These are phyloP conservation scores for Tokudaia muenninki DNA, from an alignment of 2,797 vertebrate genomes.

Conservation along the genomic window DNA sequence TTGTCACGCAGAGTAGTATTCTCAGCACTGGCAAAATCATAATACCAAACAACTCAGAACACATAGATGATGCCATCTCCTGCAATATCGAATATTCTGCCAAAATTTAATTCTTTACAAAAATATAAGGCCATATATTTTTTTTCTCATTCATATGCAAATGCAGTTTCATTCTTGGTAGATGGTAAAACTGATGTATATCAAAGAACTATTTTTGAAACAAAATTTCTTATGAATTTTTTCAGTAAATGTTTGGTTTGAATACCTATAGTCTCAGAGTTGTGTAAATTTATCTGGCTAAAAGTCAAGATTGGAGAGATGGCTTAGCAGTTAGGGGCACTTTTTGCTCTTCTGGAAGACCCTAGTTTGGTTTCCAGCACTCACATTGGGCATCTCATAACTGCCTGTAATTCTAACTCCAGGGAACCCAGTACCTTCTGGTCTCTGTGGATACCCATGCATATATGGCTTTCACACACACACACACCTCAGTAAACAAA, in stretches of 20 bases:
- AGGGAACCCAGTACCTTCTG: neutral
- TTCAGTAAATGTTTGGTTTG: neutral
- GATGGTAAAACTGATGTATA: neutral
- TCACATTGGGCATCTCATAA: neutral
- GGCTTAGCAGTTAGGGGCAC: neutral
- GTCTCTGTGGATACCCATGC: neutral
- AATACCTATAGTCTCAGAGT: neutral
- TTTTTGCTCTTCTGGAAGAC: neutral
- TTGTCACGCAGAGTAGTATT: neutral
- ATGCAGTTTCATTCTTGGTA: neutral
- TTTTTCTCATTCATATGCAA: neutral
- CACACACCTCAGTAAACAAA: neutral
- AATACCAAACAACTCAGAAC: neutral
- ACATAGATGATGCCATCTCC: neutral
- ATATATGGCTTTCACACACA: neutral
- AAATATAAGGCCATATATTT: neutral
- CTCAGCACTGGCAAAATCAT: neutral
- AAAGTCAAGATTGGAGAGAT: neutral
- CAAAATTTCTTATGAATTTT: neutral
- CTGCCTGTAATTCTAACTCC: neutral
- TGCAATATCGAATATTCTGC: neutral
- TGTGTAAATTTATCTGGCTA: neutral
- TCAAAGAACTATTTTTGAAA: neutral
- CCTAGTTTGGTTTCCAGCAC: neutral
- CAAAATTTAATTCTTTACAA: neutral